Conservation (phyloP, 2,113 vertebrate species). For the Ceratotherium simum region DNA sequence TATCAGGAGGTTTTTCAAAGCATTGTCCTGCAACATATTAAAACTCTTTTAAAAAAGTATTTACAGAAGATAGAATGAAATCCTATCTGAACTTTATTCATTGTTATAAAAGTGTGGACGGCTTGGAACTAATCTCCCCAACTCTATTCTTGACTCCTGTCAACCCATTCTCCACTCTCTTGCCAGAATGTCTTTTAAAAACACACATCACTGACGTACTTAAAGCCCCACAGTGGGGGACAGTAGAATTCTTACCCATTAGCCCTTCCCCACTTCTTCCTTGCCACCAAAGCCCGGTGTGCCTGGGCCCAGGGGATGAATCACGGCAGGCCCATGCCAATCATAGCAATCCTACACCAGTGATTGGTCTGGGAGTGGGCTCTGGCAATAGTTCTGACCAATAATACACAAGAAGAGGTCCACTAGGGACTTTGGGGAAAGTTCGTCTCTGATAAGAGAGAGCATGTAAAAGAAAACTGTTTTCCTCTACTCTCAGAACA, state of each 20-base stretch:
- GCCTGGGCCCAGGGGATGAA: background rate
- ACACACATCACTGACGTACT: background rate
- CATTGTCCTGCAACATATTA: background rate
- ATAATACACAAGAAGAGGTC: background rate
- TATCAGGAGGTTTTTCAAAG: conserved; percentile 2
- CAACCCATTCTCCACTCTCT: background rate
- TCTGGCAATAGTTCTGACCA: background rate
- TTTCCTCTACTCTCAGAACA: background rate
- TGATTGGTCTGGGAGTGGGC: background rate
- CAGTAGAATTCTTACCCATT: background rate
- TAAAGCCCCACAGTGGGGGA: background rate
- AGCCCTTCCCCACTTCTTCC: background rate
- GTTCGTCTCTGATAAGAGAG: background rate
- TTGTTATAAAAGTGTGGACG: background rate
- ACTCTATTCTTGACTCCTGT: background rate
- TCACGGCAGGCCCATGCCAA: background rate
- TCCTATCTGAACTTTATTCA: background rate
- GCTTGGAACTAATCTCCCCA: background rate
- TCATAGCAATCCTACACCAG: background rate
- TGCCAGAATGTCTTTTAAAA: background rate
- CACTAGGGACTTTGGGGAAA: background rate
- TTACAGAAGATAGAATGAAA: background rate
- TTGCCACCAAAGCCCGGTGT: background rate
- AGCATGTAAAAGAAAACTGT: background rate
- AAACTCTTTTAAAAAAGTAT: background rate